These are phyloP conservation scores for Spea multiplicata DNA, from an alignment of 2,113 vertebrate species.

Conservation along the genomic window DNA sequence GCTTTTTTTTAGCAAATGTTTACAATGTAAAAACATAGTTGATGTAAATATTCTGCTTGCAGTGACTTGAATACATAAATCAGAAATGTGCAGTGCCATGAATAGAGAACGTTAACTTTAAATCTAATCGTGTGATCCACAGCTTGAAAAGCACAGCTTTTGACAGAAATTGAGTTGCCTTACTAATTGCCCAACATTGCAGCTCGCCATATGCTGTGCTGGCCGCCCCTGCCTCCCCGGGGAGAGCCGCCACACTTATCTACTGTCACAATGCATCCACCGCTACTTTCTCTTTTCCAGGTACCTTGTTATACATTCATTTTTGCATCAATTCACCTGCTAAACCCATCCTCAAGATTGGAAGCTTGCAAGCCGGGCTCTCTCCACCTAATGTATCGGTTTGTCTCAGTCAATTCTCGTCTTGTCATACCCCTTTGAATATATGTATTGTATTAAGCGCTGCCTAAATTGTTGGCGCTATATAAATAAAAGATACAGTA, in stretches of 20 bases:
- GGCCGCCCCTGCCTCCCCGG: constrained; percentile 20
- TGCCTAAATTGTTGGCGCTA: too few relatives aligned
- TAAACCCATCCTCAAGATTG: constrained; percentile 4
- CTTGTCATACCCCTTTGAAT: too few relatives aligned
- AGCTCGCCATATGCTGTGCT: constrained; percentile 38
- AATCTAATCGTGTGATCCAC: constrained; percentile 12
- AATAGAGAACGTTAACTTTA: constrained; percentile 19
- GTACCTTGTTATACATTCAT: constrained; percentile 28
- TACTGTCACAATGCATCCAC: constrained; percentile 27
- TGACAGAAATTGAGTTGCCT: constrained; percentile 38
- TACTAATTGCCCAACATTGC: constrained; percentile 32
- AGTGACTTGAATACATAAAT: constrained; percentile 14
- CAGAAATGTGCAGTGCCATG: neutral
- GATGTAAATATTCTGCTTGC: constrained; percentile 10
- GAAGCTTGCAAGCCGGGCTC: too few relatives aligned
- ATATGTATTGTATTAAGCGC: too few relatives aligned
- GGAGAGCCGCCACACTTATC: constrained; percentile 16
- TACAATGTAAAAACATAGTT: neutral
- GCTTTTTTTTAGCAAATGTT: constrained; percentile 4
- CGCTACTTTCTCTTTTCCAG: constrained; percentile 20
- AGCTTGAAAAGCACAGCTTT: constrained; percentile 7
- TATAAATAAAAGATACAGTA: too few relatives aligned
- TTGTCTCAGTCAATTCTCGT: too few relatives aligned
- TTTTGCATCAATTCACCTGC: constrained; percentile 9
- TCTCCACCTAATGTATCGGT: too few relatives aligned